Conservation (phyloP, 2,888 invertebrate species). For the Petrolisthes cinctipes region DNA sequence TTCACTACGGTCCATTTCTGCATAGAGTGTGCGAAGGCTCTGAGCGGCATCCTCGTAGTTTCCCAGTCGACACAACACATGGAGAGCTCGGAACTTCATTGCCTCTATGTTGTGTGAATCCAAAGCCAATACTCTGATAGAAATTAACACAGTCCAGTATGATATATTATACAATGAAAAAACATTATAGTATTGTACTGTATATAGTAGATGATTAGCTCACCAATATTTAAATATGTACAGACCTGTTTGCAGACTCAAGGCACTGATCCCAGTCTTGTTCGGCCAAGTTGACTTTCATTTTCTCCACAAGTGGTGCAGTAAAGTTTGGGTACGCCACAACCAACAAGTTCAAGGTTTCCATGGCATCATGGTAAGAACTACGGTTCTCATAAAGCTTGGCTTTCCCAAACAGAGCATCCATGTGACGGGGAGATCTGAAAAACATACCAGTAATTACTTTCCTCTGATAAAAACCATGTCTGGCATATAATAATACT, state of each 20-base stretch:
- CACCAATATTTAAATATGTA: background rate
- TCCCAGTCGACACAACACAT: constrained; percentile 82
- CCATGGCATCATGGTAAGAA: constrained; percentile 82
- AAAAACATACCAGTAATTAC: no score
- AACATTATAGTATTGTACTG: background rate
- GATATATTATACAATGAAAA: background rate
- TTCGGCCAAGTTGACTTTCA: constrained; percentile 84
- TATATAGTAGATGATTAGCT: background rate
- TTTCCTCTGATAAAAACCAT: no score
- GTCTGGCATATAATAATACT: no score
- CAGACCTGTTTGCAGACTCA: constrained; percentile 79
- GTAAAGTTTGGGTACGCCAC: constrained; percentile 82
- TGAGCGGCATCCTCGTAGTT: constrained; percentile 81
- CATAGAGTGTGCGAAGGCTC: constrained; percentile 78
- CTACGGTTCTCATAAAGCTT: constrained; percentile 80
- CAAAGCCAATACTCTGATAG: constrained; percentile 76
- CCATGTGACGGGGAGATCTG: constrained; percentile 75
- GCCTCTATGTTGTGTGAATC: constrained; percentile 84
- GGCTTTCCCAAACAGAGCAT: constrained; percentile 83
- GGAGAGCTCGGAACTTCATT: constrained; percentile 76
- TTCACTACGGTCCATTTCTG: constrained; percentile 80
- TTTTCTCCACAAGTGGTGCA: constrained; percentile 88
- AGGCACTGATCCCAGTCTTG: constrained; percentile 90
- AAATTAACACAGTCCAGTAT: background rate
- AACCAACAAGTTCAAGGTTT: constrained; percentile 83